phyloP scores from a whole-genome alignment of 2,797 vertebrate species.

The Halcyon smyrnensis region DNA sequence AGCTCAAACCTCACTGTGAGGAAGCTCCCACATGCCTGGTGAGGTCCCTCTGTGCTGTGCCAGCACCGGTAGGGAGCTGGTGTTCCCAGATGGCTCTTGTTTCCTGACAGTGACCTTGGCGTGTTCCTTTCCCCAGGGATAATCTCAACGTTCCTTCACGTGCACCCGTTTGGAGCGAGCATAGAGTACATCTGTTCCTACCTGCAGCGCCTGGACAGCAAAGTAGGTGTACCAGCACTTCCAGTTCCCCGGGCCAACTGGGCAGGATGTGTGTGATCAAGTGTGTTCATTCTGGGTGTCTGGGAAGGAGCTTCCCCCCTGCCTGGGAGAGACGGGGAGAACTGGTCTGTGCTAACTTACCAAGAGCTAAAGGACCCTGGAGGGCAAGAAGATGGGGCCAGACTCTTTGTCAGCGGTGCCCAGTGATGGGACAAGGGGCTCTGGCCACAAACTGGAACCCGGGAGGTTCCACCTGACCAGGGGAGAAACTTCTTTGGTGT shows the following conservation, averaged over 20 bases:
- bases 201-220: constrained; percentile 91
- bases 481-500: neutral
- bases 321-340: no score
- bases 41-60: neutral
- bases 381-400: neutral
- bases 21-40: fast-evolving
- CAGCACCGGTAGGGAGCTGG: neutral
- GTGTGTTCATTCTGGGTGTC: neutral
- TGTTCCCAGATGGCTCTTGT: neutral
- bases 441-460: no score
- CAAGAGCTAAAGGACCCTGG: no score
- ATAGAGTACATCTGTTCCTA: constrained; percentile 97
- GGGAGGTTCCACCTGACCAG: no score
- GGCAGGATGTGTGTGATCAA: neutral
- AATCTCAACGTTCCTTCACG: constrained; percentile 93
- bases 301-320: neutral
- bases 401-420: no score
- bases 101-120: neutral
- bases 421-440: no score
- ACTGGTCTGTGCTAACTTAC: neutral
- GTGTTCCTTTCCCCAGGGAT: constrained; percentile 84
- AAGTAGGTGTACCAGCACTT: constrained; percentile 74
- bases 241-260: neutral
- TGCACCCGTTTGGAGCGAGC: constrained; percentile 93
- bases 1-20: neutral